phyloP scores from a whole-genome alignment of 2,797 vertebrate species.

The Loriculus beryllinus region DNA sequence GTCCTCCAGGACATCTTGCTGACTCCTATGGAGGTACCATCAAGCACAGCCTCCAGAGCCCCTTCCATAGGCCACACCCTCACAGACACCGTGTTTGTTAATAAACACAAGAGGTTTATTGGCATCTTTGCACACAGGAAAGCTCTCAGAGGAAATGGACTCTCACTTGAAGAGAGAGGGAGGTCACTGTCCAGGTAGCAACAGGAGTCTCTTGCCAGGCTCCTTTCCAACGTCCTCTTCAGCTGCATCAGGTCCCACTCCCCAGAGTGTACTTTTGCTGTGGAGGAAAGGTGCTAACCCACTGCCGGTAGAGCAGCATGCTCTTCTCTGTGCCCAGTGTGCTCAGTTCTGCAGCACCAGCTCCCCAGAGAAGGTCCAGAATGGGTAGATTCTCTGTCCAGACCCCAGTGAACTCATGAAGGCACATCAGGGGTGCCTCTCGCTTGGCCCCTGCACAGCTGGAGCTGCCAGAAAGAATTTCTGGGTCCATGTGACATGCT shows the following conservation, averaged over 20 bases:
- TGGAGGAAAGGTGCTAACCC: neutral
- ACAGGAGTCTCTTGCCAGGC: neutral
- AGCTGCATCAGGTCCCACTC: neutral
- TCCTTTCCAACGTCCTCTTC: neutral
- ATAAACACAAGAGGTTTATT: neutral
- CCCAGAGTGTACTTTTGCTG: neutral
- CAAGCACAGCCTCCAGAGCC: too few relatives aligned
- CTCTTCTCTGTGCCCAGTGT: neutral
- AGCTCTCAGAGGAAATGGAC: neutral
- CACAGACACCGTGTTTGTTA: neutral
- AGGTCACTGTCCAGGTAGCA: neutral
- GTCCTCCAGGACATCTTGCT: too few relatives aligned
- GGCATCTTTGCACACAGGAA: neutral
- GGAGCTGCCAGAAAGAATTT: neutral
- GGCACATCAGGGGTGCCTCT: neutral
- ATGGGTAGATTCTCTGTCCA: neutral
- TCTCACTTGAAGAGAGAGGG: neutral
- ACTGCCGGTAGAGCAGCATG: neutral
- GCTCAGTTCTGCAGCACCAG: too few relatives aligned
- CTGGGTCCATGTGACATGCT: neutral
- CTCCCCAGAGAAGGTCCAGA: neutral
- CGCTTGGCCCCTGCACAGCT: neutral
- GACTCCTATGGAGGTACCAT: too few relatives aligned
- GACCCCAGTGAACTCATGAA: neutral
- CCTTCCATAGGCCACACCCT: neutral